Base-by-base conservation (phyloP, 2,113 vertebrate genomes). In the Lophius piscatorius region DNA sequence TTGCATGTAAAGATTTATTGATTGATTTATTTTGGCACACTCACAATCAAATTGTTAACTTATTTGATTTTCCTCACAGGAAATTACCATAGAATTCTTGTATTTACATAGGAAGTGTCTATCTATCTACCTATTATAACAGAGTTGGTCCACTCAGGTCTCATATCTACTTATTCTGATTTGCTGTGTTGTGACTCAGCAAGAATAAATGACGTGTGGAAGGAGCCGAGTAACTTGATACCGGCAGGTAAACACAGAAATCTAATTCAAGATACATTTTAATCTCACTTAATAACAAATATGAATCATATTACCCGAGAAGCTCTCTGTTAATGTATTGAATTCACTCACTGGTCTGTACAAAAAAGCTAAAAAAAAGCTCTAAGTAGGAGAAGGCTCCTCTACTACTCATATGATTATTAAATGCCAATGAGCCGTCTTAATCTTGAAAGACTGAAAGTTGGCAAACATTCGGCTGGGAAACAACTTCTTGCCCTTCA, bases 181-280 rank as follows among this genome's bases (percentile, higher is more conserved):
- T 39, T 39, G 8, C 36, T 39, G n/a, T 13, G 12, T n/a, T n/a
- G n/a, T n/a, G n/a, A n/a, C n/a, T n/a, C n/a, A n/a, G 20, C 2
- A 38, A n/a, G 13, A 45, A 49, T 34, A 45, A 6, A 54, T 46
- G 17, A 23, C 14, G 14, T 22, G 20, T 4, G 46, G 28, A 50
- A 51, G 39, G 13, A 63, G 21, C 33, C 1, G 2, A 68, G 34
- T 56, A 21, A 60, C 22, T 34, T 48, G 24, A 70, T 62, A 63
- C 49, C 5, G 20, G 20, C 33, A 33, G 9, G 3, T 51, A 63
- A 62, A 55, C 24, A 34, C 16, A 34, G 12, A 60, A 63, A 81
- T 75, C 34, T 18, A 40, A 75, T 70, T 75, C 29, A 2, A 51
- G 35, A 39, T 24, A n/a, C 9, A 29, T 9, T 23, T 3, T 4